These are phyloP conservation scores for Cheracebus regulus DNA, from an alignment of 2,797 vertebrate genomes.

Conservation along the genomic window DNA sequence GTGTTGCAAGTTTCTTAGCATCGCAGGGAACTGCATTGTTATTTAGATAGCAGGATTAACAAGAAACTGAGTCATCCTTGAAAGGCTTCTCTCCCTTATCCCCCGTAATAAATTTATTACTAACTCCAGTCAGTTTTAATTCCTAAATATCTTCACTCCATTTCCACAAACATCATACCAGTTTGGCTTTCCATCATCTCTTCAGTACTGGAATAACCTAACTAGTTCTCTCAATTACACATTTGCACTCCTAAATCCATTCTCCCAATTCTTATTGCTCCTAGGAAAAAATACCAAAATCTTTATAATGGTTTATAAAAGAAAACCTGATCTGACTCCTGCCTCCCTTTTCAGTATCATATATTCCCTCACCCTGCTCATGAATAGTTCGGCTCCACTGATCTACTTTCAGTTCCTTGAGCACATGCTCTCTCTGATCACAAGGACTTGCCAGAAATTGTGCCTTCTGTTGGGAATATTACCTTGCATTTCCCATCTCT, in stretches of 20 bases:
- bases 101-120: not conserved
- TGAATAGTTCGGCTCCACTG: not conserved
- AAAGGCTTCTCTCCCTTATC: not conserved
- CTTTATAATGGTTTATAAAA: not conserved
- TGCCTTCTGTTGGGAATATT: not conserved
- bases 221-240: not conserved
- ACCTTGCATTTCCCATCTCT: not conserved
- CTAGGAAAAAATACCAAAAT: conserved; percentile 3
- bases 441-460: not conserved
- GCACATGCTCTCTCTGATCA: not conserved
- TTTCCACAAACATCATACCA: not conserved
- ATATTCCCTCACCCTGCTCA: not conserved
- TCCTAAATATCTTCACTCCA: conserved; percentile 19
- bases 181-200: not conserved
- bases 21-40: not conserved
- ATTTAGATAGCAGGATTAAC: not conserved
- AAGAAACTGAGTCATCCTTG: conserved; percentile 17
- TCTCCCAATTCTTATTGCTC: not conserved
- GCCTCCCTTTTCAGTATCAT: not conserved
- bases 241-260: not conserved
- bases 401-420: conserved; percentile 8
- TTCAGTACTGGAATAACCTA: not conserved
- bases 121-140: conserved; percentile 7
- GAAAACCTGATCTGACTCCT: not conserved
- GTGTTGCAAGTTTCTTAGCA: not conserved